Evolutionary conservation across 2,113 vertebrate species (phyloP).

Genomic region (Balaeniceps rex): DNA sequence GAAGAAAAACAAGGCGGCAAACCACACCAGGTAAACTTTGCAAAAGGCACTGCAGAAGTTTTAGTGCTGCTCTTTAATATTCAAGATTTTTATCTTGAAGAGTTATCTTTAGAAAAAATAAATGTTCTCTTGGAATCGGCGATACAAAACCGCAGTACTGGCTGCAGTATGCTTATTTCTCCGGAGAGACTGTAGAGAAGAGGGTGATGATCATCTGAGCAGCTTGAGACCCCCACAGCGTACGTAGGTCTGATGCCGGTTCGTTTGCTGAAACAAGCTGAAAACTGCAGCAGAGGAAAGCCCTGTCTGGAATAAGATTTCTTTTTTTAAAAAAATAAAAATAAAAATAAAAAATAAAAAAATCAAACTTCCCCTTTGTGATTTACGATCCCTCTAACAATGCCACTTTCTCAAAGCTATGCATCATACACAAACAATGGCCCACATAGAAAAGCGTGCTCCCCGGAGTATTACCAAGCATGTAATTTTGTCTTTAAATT

Average conservation of each 20-base stretch:
- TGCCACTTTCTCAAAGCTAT: conserved; percentile 68
- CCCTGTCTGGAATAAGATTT: conserved; percentile 7
- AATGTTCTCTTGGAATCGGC: not conserved
- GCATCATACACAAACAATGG: conserved; percentile 70
- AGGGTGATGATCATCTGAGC: not conserved
- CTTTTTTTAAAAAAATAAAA: not conserved
- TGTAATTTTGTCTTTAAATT: conserved; percentile 80
- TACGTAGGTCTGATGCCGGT: not conserved
- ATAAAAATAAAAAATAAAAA: not conserved
- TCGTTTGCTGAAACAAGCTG: not conserved
- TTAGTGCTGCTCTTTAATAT: not conserved
- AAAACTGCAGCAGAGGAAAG: not conserved
- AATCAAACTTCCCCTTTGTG: conserved; percentile 28
- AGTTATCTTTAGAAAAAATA: not conserved
- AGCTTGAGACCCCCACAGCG: not conserved
- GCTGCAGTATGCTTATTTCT: not conserved
- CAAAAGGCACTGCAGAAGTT: not conserved
- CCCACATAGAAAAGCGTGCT: conserved; percentile 60
- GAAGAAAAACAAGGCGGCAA: not conserved
- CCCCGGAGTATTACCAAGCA: conserved; percentile 67
- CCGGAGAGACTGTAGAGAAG: not conserved
- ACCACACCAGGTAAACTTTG: conserved; percentile 12
- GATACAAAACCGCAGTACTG: not conserved
- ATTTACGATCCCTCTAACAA: conserved; percentile 66
- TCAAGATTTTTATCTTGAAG: not conserved